These are phyloP conservation scores for Tipula lateralis DNA, from an alignment of 2,888 invertebrate genomes.

Conservation along the genomic window DNA sequence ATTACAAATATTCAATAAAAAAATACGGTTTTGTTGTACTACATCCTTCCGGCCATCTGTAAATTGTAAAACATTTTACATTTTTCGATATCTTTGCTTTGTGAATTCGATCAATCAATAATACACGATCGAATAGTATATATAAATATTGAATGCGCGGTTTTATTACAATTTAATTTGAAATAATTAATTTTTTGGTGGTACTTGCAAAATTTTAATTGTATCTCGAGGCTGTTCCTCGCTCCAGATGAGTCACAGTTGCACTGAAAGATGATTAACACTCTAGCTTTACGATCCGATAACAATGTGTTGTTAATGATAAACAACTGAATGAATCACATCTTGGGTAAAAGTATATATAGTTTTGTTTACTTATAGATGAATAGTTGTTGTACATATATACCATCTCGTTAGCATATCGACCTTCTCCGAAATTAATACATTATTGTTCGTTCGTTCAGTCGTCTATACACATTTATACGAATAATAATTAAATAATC, in stretches of 20 bases:
- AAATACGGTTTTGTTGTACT: background rate
- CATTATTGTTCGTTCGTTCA: background rate
- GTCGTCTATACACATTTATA: background rate
- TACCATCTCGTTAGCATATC: slow-evolving; percentile 5
- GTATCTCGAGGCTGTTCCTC: background rate
- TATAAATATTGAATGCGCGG: background rate
- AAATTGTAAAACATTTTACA: background rate
- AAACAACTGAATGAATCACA: background rate
- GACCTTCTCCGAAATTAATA: slow-evolving; percentile 1
- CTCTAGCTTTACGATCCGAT: background rate
- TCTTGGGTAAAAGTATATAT: background rate
- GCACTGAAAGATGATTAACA: background rate
- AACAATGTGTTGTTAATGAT: background rate
- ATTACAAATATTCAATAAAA: slow-evolving; percentile 4
- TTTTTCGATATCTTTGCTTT: background rate
- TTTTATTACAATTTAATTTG: background rate
- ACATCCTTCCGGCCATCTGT: slow-evolving; percentile 19
- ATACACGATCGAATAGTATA: background rate
- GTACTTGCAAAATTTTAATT: background rate
- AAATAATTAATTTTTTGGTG: background rate
- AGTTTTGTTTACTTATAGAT: background rate
- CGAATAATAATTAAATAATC: background rate
- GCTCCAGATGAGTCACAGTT: background rate
- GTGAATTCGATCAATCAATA: background rate
- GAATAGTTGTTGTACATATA: background rate